Base-by-base conservation (phyloP, 2,888 invertebrate genomes). In the Philhelius pedissequus region DNA sequence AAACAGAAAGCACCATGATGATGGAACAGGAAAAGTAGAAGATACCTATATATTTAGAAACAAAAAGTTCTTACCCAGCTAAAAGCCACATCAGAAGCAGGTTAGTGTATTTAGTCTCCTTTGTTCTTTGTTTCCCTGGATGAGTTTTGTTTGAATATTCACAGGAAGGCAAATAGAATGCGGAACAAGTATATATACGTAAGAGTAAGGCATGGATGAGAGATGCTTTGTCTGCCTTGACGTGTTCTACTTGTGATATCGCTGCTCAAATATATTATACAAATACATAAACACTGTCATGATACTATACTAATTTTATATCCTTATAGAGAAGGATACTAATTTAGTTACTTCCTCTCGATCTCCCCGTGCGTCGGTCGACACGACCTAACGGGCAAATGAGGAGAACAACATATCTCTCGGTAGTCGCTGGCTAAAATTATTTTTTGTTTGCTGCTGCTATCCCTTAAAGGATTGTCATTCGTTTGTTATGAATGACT, bases 71-170 rank as follows among this genome's bases (percentile, higher is more conserved):
- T 43, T 30, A 25, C 64, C 22, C n/a, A n/a, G 40, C 15, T 27
- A 48, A 27, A 50, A 27, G 18, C 81, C 82, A 82, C 78, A 82
- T 82, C 82, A 77, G 78, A 82, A 78, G 78, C 62, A 71, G 58
- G 71, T 77, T 60, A 35, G 45, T 58, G 32, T 56, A 3, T 13
- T 32, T 20, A 30, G 35, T 38, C 22, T 58, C 8, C 5, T 22
- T 48, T 22, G 8, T n/a, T 15, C 15, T 38, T 4, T 27, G 18
- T 13, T 27, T 40, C 30, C 27, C 45, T 48, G 71, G 50, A 43
- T 32, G 27, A 52, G 56, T 43, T 56, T 56, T n/a, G 60, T 68
- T 25, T 82, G 30, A 64, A 64, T 18, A 38, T 52, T 73, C 58
- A 32, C 52, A 69, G 60, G 38, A 60, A 32, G 60, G 15, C 30